Percentiles rank a stretch among this genome's conserved stretches.
Conservation (phyloP, 2,113 vertebrate species). For the Nothobranchius kuhntae region DNA sequence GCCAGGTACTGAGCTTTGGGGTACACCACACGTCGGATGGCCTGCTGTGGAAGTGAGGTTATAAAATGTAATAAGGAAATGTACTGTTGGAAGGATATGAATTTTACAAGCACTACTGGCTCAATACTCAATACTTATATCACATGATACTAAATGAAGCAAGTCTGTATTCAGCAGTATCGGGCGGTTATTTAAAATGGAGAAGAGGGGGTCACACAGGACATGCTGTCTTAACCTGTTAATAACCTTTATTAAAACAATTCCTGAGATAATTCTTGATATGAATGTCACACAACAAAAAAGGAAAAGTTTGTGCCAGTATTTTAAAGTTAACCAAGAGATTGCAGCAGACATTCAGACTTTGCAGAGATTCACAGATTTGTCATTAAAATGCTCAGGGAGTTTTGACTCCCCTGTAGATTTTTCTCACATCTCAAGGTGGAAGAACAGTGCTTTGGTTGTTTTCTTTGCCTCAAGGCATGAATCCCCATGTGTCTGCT, state of each 20-base stretch:
- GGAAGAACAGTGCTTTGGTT: slow-evolving; percentile 22
- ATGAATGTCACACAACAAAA: slow-evolving; percentile 9
- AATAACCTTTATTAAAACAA: too few species aligned
- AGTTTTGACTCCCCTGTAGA: slow-evolving; percentile 28
- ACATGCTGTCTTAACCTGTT: too few species aligned
- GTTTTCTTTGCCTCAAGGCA: slow-evolving; percentile 44
- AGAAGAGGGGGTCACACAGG: too few species aligned
- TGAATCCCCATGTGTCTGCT: slow-evolving; percentile 12
- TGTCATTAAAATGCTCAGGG: slow-evolving; percentile 34
- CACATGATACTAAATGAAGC: too few species aligned
- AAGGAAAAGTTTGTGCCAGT: slow-evolving; percentile 9
- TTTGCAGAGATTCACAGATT: slow-evolving; percentile 26
- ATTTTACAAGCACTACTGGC: too few species aligned
- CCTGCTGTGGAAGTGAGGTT: neutral
- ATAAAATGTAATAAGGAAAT: neutral
- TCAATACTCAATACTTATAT: too few species aligned
- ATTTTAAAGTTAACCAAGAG: slow-evolving; percentile 17
- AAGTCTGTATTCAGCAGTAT: too few species aligned
- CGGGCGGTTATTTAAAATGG: too few species aligned
- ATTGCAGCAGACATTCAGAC: slow-evolving; percentile 18
- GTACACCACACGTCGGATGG: neutral
- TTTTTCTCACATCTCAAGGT: slow-evolving; percentile 22
- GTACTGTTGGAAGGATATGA: neutral
- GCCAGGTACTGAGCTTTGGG: neutral
- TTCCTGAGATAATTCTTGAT: too few species aligned